Evolutionary conservation across 1,140 invertebrate species (phyloP), one percentile per base, ranked within the genome.

Genomic region (Habropoda laboriosa): DNA sequence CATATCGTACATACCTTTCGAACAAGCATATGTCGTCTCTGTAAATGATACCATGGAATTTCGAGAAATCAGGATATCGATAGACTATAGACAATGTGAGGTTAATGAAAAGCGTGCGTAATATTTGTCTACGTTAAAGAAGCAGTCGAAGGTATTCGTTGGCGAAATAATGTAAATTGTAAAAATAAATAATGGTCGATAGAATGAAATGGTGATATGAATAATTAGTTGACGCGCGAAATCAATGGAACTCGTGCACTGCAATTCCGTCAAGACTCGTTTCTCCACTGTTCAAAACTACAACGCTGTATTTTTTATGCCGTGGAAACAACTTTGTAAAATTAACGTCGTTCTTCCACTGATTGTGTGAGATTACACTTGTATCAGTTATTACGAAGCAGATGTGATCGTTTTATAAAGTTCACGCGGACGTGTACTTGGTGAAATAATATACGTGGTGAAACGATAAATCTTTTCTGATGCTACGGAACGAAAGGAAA

Each of bases 51-150:
- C 0, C 49, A 45, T n/a, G 21, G 35, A 61, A 40, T 60, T 42
- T 16, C 8, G 13, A 8, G 21, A 21, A 60, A 67, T 24, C 66
- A 35, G 32, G 27, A 55, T 38, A 42, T 47, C 47, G 24, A 42
- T 30, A 13, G n/a, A 42, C n/a, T 6, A n/a, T n/a, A n/a, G n/a
- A n/a, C n/a, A n/a, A n/a, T n/a, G 21, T 27, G 45, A 40, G 45
- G 53, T 53, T 64, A 53, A 63, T 53, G 38, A n/a, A 24, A 64
- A 74, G 49, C 72, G 72, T 66, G 72, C 60, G 18, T 47, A 53
- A 42, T 42, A 75, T n/a, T 66, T 55, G 49, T 51, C 13, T 66
- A 66, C 16, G 27, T 49, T 75, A 66, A 16, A 13, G 24, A 75
- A 75, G 57, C 70, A 10, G 63, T 32, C 16, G 7, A 35, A 21